Percentiles rank a stretch among this genome's conserved stretches.
Evolutionary conservation across 2,888 invertebrate genomes (phyloP).

Genomic region (Frankliniella fusca): DNA sequence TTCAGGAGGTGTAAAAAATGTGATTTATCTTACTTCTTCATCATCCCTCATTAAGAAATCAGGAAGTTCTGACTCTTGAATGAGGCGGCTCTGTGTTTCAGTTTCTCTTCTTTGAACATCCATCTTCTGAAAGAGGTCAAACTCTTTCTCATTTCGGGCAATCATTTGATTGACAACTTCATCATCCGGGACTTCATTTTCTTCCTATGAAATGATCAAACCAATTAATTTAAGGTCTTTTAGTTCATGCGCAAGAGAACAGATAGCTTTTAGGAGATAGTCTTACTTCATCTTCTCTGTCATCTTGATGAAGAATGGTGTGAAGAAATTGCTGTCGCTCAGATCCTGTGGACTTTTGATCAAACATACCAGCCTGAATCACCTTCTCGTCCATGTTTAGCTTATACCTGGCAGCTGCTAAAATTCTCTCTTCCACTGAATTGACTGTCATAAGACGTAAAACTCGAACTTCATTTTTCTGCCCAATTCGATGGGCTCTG

Average conservation of each 20-base stretch:
- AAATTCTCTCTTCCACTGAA: slow-evolving; percentile 60
- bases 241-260: slow-evolving; percentile 16
- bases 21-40: slow-evolving; percentile 39
- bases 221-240: neutral
- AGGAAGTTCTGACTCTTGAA: slow-evolving; percentile 59
- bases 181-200: slow-evolving; percentile 62
- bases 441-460: slow-evolving; percentile 60
- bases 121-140: slow-evolving; percentile 55
- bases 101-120: slow-evolving; percentile 54
- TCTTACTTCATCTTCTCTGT: slow-evolving; percentile 51
- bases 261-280: neutral
- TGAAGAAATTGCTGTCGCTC: slow-evolving; percentile 57
- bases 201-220: slow-evolving; percentile 47
- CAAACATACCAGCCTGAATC: slow-evolving; percentile 64
- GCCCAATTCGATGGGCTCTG: slow-evolving; percentile 62
- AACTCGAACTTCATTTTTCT: slow-evolving; percentile 60
- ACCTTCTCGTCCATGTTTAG: slow-evolving; percentile 64
- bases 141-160: slow-evolving; percentile 57
- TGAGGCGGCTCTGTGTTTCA: slow-evolving; percentile 51
- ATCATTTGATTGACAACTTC: slow-evolving; percentile 61
- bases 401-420: slow-evolving; percentile 61
- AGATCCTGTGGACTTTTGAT: slow-evolving; percentile 59
- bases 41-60: slow-evolving; percentile 50
- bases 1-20: slow-evolving; percentile 40
- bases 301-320: slow-evolving; percentile 53